Evolutionary conservation across 2,113 vertebrate genomes (phyloP).

Genomic region (Microcebus ravelobensis): DNA sequence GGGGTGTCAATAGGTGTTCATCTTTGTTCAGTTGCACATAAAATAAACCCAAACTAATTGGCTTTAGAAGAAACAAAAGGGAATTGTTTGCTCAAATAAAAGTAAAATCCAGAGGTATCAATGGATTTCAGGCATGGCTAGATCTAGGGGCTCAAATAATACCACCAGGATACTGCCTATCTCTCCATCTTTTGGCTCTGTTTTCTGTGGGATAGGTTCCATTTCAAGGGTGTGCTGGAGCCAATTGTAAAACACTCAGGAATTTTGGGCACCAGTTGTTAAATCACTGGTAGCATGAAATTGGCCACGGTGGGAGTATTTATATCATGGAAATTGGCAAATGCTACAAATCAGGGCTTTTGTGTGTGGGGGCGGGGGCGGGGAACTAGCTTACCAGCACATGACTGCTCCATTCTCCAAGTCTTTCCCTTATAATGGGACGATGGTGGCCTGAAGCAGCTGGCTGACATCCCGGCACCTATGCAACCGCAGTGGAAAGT

Average conservation of each 20-base stretch:
- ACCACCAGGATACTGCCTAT: background rate
- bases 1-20: background rate
- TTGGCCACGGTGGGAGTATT: conserved; percentile 18
- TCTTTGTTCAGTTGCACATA: background rate
- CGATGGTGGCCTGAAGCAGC: background rate
- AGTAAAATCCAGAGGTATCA: background rate
- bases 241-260: background rate
- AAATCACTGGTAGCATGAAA: conserved; percentile 50
- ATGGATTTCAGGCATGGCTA: conserved; percentile 34
- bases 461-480: background rate
- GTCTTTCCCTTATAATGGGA: background rate
- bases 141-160: background rate
- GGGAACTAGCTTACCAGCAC: background rate
- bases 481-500: background rate
- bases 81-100: background rate
- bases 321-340: conserved; percentile 49
- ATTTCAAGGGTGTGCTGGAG: background rate
- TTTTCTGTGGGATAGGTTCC: background rate
- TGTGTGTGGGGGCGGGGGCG: rapidly evolving
- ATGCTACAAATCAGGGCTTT: background rate
- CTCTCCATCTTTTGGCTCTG: background rate
- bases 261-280: background rate
- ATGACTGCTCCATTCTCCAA: background rate
- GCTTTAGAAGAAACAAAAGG: conserved; percentile 29
- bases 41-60: conserved; percentile 24